Conservation (phyloP, 2,888 invertebrate species). For the Perithous albicinctus region DNA sequence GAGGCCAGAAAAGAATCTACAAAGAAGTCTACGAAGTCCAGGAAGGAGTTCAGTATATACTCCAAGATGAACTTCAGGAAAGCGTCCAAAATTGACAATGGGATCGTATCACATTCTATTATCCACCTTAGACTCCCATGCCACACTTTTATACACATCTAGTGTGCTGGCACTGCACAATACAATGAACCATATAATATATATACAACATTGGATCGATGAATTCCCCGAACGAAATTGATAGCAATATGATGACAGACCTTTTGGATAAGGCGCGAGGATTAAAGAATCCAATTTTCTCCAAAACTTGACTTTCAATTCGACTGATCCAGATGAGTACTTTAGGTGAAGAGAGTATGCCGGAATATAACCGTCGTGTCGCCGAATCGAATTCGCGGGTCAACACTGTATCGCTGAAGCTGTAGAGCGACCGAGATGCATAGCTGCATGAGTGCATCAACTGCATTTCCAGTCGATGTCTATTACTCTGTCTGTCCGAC, state of each 20-base stretch:
- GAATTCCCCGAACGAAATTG: constrained; percentile 20
- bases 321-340: constrained; percentile 25
- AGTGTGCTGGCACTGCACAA: background rate
- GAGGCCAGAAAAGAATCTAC: too few species aligned
- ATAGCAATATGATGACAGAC: background rate
- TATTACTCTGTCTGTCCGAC: constrained; percentile 14
- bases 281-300: constrained; percentile 68
- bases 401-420: constrained; percentile 22
- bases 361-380: background rate
- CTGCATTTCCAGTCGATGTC: background rate
- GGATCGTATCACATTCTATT: too few species aligned
- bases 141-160: too few species aligned
- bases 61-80: too few species aligned
- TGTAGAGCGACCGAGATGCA: background rate
- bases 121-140: too few species aligned
- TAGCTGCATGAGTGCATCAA: background rate
- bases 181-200: constrained; percentile 3
- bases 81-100: too few species aligned
- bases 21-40: too few species aligned
- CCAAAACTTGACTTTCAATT: constrained; percentile 53
- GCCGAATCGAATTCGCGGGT: constrained; percentile 12
- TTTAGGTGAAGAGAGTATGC: background rate
- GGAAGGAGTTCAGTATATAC: too few species aligned
- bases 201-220: constrained; percentile 31
- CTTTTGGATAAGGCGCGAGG: constrained; percentile 35